Conservation (phyloP, 2,888 invertebrate genomes). For the Eilema caniola region DNA sequence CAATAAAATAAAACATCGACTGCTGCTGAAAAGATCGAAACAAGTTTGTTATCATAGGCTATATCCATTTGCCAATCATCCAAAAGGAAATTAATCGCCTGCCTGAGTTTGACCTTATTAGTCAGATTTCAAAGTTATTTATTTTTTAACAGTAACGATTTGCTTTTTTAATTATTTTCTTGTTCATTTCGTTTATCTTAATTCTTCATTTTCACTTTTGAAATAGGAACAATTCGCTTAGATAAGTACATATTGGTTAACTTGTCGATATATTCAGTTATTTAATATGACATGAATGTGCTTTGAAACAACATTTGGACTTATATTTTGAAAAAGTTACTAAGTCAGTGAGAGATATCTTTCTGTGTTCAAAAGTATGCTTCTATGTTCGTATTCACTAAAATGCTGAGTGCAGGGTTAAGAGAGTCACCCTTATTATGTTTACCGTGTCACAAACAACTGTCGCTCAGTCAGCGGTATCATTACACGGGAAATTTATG, state of each 20-base stretch:
- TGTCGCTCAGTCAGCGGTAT: constrained; percentile 36
- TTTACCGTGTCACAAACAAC: constrained; percentile 38
- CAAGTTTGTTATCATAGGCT: too few relatives aligned
- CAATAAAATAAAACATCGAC: too few relatives aligned
- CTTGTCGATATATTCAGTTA: too few relatives aligned
- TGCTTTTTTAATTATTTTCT: neutral
- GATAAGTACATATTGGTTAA: neutral
- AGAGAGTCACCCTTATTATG: constrained; percentile 44
- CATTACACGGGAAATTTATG: constrained; percentile 34
- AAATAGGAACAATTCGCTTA: neutral
- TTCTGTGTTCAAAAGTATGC: neutral
- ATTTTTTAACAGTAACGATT: neutral
- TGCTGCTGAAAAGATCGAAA: too few relatives aligned
- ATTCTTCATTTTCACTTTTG: neutral
- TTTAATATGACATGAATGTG: neutral
- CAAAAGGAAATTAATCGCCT: too few relatives aligned
- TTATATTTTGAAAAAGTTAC: constrained; percentile 12
- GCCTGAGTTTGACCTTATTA: too few relatives aligned
- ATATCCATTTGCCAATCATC: too few relatives aligned
- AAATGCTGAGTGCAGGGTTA: constrained; percentile 42
- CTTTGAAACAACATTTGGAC: neutral
- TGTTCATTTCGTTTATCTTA: neutral
- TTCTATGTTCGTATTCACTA: constrained; percentile 34
- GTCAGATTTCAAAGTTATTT: too few relatives aligned
- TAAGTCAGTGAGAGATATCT: neutral